Evolutionary conservation across 2,113 vertebrate species (phyloP), one percentile per base, ranked within the genome.

Genomic region (Abramis brama): DNA sequence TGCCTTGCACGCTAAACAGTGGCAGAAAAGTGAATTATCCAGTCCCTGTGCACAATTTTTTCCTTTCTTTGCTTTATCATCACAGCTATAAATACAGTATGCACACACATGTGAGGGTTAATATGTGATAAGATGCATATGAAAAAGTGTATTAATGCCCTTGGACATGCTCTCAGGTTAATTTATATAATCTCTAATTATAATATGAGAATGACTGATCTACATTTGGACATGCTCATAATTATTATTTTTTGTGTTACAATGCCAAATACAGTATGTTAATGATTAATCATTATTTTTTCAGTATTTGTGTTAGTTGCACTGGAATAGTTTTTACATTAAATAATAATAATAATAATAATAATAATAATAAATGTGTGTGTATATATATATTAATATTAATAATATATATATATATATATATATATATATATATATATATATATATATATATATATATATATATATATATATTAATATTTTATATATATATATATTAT

Each of bases 1-100:
- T 90, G 86, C 78, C 80, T 91, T 66, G 82, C 68, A 45, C 75
- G 75, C 86, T 89, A 86, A 90, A 90, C 62, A 90, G 82, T 74
- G 74, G 76, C 76, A 87, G 82, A 88, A 86, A 86, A 90, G 71
- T 64, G 76, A 88, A 88, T 89, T 87, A 87, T 79, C 45, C n/a
- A 19, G 60, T 79, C 60, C 55, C 45, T 79, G 11, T 70, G 21
- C 25, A 36, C 64, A 77, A 25, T 84, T 82, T 80, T 64, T 80
- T 64, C 33, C 33, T 82, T 78, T 57, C 39, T 47, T 68, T 15
- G 86, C 57, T 86, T 57, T 86, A 71, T 27, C 33, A 57, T 4
- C 57, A 76, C 82, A 36, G 85, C 25, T 55, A 50, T 74, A 85
- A 91, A 52, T 64, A 78, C 47, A 74, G n/a, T 64, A 6, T 1